A percentile compares a stretch with the other conserved stretches of the same genome.
phyloP scores from a whole-genome alignment of 1,140 invertebrate genomes.

The Argopecten irradians region DNA sequence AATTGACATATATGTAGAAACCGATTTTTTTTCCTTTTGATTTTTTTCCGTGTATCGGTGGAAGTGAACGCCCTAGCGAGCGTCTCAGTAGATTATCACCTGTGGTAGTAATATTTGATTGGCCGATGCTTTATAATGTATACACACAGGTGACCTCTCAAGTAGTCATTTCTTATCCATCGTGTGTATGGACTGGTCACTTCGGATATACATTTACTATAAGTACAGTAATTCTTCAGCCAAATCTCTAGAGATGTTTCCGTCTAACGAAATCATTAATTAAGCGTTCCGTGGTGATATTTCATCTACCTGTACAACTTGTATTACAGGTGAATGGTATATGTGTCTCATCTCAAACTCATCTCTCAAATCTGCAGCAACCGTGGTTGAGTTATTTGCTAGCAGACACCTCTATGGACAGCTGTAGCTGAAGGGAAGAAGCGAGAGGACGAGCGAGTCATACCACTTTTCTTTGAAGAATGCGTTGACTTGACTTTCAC shows the following conservation, averaged over 20 bases:
- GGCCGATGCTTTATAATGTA: not conserved
- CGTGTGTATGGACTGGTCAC: not conserved
- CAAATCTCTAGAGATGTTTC: not conserved
- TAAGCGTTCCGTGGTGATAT: not conserved
- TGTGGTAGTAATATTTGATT: not conserved
- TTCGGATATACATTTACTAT: not conserved
- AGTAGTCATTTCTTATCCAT: not conserved
- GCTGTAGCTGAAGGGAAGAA: not conserved
- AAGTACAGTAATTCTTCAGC: not conserved
- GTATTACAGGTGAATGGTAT: not conserved
- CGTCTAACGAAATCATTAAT: not conserved
- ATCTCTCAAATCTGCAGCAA: constrained; percentile 16
- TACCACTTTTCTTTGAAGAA: not conserved
- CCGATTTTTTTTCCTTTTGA: not conserved
- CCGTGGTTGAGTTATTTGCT: constrained; percentile 14
- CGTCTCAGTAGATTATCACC: not conserved
- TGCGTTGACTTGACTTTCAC: not conserved
- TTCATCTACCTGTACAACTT: not conserved
- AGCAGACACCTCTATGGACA: not conserved
- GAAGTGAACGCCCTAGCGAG: not conserved
- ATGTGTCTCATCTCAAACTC: not conserved
- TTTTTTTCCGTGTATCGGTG: not conserved
- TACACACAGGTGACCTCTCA: not conserved
- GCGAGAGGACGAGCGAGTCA: not conserved
- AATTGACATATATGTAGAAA: not conserved